Base-by-base conservation (phyloP, 2,888 invertebrate genomes). In the Drosophila flavopinicola region DNA sequence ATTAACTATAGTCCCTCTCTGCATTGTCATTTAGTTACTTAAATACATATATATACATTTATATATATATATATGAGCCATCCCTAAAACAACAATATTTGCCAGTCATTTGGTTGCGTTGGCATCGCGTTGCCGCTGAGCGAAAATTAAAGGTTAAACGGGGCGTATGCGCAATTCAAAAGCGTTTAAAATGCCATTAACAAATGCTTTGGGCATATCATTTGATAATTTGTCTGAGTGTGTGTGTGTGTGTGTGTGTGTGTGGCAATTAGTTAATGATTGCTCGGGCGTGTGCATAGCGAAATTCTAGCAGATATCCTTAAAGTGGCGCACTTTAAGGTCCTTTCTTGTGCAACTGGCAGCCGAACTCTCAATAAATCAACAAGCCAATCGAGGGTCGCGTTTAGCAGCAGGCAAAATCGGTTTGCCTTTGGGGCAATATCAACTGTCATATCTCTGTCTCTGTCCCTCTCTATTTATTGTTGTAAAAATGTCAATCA, bases 141-240 rank as follows among this genome's bases (percentile, higher is more conserved):
- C 45, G n/a, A 37, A 65, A 64, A 66, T 76, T 47, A 64, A 56
- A 60, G 54, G 66, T 51, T 75, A 10, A 52, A 49, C 49, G 78
- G 66, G 72, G 82, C 82, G 87, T 80, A 80, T 78, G 58, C 78
- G 87, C 69, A 83, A 86, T 83, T 83, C 75, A 60, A 85, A 85
- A 83, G 25, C 87, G 76, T 85, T 86, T 86, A 85, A 84, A 83
- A 86, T 68, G 73, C 52, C 85, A 86, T 86, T 86, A 83, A 70
- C 82, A 70, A 86, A 61, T 73, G 64, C 64, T 47, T 44, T 29
- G 23, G 68, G 61, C 71, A 75, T 71, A 74, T 67, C 65, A 60
- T 48, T 51, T 77, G 74, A 58, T 70, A 75, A 73, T 75, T 66
- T 75, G 67, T 56, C 54, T 38, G 6, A 29, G 10, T n/a, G 11